Evolutionary conservation across 2,797 vertebrate species (phyloP), one percentile per base, ranked within the genome.

Genomic region (Malacoctenus gilli): DNA sequence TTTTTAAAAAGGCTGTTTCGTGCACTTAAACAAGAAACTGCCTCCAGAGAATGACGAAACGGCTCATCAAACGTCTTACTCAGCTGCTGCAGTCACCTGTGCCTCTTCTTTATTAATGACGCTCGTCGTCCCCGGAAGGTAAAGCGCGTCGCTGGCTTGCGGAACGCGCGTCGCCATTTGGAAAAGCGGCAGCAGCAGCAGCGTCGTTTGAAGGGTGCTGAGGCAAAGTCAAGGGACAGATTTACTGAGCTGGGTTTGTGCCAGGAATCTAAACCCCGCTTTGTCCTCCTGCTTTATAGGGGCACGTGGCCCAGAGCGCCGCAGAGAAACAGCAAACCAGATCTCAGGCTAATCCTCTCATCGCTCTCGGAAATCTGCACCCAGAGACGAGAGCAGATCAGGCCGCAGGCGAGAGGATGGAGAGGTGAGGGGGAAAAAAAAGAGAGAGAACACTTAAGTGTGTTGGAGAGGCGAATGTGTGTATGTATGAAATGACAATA

Each of bases 311-410:
- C 43, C 23, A 70, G 13, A 49, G 68, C 49, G 31, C 49, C 54
- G 39, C 46, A n/a, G 63, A 68, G 59, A 69, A 65, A 63, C 59
- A 68, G 31, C 51, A 79, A 84, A 71, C 37, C 31, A 79, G 79
- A 82, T 82, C 80, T 75, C 36, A 59, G 71, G 44, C 48, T 87
- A 86, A 90, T 90, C 87, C 73, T 52, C 63, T 80, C 77, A 68
- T 79, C 68, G 36, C 56, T 69, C 72, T 52, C 43, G 12, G 60
- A 61, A 86, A 81, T 68, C 77, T 80, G 58, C 76, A 84, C 81
- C 65, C 50, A 49, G 14, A 47, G 65, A 77, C 53, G 41, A 49
- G 72, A 68, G 36, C 63, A 51, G 42, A 68, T 11, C 23, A 42
- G 53, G 8, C 50, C 37, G 23, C 9, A 35, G 19, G 15, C 23